Evolutionary conservation across 2,888 invertebrate genomes (phyloP).

Genomic region (Acanthococcus lagerstroemiae): DNA sequence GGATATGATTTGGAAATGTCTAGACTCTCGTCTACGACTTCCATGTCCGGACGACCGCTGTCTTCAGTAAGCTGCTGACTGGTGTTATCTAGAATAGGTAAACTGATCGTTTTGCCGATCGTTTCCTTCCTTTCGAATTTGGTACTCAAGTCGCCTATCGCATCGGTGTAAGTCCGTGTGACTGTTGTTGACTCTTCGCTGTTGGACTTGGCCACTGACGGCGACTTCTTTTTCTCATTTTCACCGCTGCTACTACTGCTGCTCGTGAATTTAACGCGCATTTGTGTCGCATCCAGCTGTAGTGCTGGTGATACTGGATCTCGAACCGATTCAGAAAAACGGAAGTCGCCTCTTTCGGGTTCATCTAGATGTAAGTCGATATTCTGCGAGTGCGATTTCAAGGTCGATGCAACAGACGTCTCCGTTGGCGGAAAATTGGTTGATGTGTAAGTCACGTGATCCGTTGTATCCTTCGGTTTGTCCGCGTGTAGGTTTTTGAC

Average conservation of each 20-base stretch:
- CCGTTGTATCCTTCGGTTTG: no score
- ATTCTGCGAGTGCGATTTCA: no score
- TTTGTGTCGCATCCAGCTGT: conserved; percentile 15
- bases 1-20: conserved; percentile 18
- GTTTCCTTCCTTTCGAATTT: conserved; percentile 16
- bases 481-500: no score
- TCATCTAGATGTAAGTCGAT: no score
- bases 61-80: not conserved
- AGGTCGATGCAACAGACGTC: no score
- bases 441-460: no score
- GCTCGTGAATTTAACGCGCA: conserved; percentile 17
- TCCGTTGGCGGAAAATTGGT: no score
- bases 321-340: no score
- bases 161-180: not conserved
- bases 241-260: not conserved
- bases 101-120: conserved; percentile 12
- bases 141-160: not conserved
- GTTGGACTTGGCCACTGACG: conserved; percentile 6
- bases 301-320: not conserved
- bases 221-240: not conserved
- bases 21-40: not conserved
- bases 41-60: not conserved
- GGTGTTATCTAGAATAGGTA: conserved; percentile 9
- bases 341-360: no score
- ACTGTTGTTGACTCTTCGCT: conserved; percentile 13